Evolutionary conservation across 2,797 vertebrate species (phyloP), one percentile per base, ranked within the genome.

Genomic region (Podargus strigoides): DNA sequence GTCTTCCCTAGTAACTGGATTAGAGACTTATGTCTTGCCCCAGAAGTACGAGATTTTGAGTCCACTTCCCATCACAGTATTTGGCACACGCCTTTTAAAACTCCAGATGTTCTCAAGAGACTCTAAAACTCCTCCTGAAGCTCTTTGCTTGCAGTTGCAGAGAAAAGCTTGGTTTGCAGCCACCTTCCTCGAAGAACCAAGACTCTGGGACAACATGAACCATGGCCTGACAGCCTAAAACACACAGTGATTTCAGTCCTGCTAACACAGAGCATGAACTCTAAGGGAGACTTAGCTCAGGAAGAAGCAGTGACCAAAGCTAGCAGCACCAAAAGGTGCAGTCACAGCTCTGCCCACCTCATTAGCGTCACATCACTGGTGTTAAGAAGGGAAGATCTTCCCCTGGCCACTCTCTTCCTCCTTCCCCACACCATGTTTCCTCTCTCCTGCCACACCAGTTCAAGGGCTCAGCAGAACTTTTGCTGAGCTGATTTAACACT

Each of bases 301-400:
- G 47, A 77, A 55, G 47, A 37, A 64, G 72, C 58, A 53, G 47
- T 23, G 41, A 60, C 16, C 37, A 39, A 75, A 52, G 24, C 3
- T n/a, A 39, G 21, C 6, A 41, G 5, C 24, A 59, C 70, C 67
- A 47, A 22, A 36, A 72, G 39, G 53, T 42, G 55, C 64, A 56
- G 7, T 23, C 2, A 0, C 58, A 72, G 66, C 59, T 53, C 21
- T 10, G 59, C 32, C 68, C 72, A 55, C 46, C 52, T 49, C 2
- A 10, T 26, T 24, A 30, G 11, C 2, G 1, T 19, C 44, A 23
- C 76, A 46, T 7, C 4, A 0, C 22, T 2, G 7, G 22, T 9
- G 12, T 22, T 9, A 14, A 58, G 70, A 63, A 49, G 1, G 19
- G 10, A 69, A n/a, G 10, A 22, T 15, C 6, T 30, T 28, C 18